Evolutionary conservation across 2,888 invertebrate genomes (phyloP), one percentile per base, ranked within the genome.

Genomic region (Acronicta leporina): DNA sequence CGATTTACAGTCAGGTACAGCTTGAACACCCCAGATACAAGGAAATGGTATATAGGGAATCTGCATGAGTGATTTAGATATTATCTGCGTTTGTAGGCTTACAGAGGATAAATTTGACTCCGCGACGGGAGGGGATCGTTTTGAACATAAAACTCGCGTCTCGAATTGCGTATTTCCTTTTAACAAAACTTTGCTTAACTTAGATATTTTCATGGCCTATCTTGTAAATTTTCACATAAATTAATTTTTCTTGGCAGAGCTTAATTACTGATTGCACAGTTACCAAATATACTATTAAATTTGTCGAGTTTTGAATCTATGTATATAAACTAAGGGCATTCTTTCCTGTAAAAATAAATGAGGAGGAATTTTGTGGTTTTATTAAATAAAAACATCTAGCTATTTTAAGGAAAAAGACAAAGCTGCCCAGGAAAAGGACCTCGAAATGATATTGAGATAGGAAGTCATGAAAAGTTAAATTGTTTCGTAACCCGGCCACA

Each of bases 401-500:
- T 60, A 42, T 62, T 67, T 67, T 42, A 41, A 55, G 51, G 11
- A 33, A 45, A 50, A 55, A 51, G 55, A 47, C 45, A 15, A 14
- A 14, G 11, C 16, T 35, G 4, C 35, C 54, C 44, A 16, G n/a
- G 9, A 10, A 33, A 33, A 33, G 4, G 33, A 11, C 33, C 11
- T 0, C 33, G 47, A 56, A 62, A 59, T 67, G 55, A 54, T 71
- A 56, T 43, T 58, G 38, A 56, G 57, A 56, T 60, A 57, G 60
- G 51, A 43, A 30, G 41, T 45, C 64, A 53, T 77, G 74, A 74
- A 75, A 75, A 75, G 75, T 75, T 75, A 75, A 75, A 77, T 75
- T 75, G 75, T 77, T 60, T 75, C 65, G 60, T 35, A 41, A 65
- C 58, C 60, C 52, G 42, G 73, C 74, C 68, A 2, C 62, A 63